Base-by-base conservation (phyloP, 2,888 invertebrate species). In the Choreutis nemorana region DNA sequence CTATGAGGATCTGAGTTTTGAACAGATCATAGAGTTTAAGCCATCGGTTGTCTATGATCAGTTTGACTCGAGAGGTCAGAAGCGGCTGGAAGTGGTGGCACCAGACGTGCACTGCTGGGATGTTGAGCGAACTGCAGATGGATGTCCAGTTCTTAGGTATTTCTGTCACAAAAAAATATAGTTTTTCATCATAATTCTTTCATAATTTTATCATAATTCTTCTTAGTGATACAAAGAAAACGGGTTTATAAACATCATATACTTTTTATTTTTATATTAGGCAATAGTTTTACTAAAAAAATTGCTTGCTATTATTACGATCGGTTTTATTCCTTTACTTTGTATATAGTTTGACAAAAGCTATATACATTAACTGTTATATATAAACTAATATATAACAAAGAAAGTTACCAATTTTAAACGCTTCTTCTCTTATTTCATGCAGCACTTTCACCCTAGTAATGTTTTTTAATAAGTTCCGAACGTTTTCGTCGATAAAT, bases 21-120 rank as follows among this genome's bases (percentile, higher is more conserved):
- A 65, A 72, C 1, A 44, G 42, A 32, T 67, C 78, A 36, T 57
- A 81, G 9, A 64, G 58, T 42, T 45, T 68, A 42, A 44, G 48
- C 81, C 56, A 81, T 39, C 61, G 63, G 37, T 32, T 63, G 47
- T 65, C 71, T 10, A 89, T 82, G 28, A 89, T 82, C 3, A 79
- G 72, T 45, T 84, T 82, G 7, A 87, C 86, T 22, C 91, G 77
- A 20, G 81, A 63, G n/a, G 90, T 89, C 16, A 91, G 68, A 4
- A 90, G 57, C 1, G 87, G 86, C 54, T 90, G 87, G 63, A 89
- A 91, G 50, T 86, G 87, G 37, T 83, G 79, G 22, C 83, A 81
- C 86, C 90, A 91, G 4, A 90, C 86, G 40, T 87, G 85, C 2
- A 63, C 62, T 10, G 64, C 67, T 0, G 73, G 73, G 9, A 90